Evolutionary conservation across 2,113 vertebrate genomes (phyloP), one percentile per base, ranked within the genome.

Genomic region (Cryptotis parvus): DNA sequence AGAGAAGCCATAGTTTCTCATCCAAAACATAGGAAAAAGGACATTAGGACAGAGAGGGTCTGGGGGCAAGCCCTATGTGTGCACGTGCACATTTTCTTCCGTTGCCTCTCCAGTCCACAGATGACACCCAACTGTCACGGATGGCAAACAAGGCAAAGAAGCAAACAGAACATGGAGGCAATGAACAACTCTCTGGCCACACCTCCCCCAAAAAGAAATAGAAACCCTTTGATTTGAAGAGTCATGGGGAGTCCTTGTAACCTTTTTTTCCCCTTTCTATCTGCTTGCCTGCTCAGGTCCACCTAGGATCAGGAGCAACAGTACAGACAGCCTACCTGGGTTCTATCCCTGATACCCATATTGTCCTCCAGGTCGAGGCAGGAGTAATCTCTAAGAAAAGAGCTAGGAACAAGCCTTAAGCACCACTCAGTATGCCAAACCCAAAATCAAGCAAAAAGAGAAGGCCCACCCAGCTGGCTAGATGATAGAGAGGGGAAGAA

Each of bases 21-120:
- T 87, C n/a, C 16, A 16, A 29, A 65, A 29, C 35, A 16, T 20
- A 16, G 43, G 43, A 49, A 75, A 49, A 9, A 26, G 14, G 27
- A 8, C 9, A 14, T 18, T 58, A 22, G 45, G 16, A 26, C 35
- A 73, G 16, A 66, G 43, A 80, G 49, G 31, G 29, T 11, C 37
- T 26, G 10, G 2, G 2, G 9, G 18, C 16, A 4, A 10, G 3
- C 5, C 15, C 2, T 18, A 3, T 11, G 24, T 9, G 4, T 33
- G 52, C 29, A 33, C 31, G 45, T 61, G 49, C 45, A 11, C 33
- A 82, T 65, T 63, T 33, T 16, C 27, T 75, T 49, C 70, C 61
- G 85, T 26, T 77, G 27, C 37, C 22, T 72, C 45, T 43, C 1
- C 26, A 43, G 15, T 22, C 55, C 26, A 5, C 3, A 24, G 72